Evolutionary conservation across 2,113 vertebrate species (phyloP).

Genomic region (Uria lomvia): DNA sequence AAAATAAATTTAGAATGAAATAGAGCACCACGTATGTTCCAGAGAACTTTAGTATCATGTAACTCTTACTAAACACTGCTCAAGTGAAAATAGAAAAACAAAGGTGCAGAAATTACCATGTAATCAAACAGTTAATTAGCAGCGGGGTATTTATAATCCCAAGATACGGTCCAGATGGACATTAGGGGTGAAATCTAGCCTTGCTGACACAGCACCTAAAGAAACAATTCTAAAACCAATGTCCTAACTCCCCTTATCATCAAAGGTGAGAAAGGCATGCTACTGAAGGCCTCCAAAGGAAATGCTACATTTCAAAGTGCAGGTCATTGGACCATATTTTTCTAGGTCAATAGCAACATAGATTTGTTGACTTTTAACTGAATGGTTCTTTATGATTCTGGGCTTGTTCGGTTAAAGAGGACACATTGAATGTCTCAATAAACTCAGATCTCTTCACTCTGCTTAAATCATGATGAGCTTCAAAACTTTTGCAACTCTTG

Average conservation of each 20-base stretch:
- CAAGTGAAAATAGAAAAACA: neutral
- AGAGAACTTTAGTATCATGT: neutral
- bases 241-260: neutral
- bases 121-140: neutral
- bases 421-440: neutral
- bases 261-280: neutral
- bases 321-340: neutral
- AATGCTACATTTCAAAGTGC: neutral
- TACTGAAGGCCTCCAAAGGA: neutral
- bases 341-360: neutral
- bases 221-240: neutral
- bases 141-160: neutral
- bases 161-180: neutral
- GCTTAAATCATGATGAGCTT: neutral
- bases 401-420: neutral
- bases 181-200: neutral
- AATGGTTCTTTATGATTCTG: neutral
- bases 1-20: neutral
- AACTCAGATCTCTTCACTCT: neutral
- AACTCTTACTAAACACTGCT: neutral
- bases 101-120: neutral
- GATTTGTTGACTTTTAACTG: neutral
- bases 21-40: fast-evolving
- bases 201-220: neutral
- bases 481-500: neutral